Percentiles rank a stretch among this genome's conserved stretches.
phyloP scores from a whole-genome alignment of 2,113 vertebrate genomes.

The Pachycephala philippinensis region DNA sequence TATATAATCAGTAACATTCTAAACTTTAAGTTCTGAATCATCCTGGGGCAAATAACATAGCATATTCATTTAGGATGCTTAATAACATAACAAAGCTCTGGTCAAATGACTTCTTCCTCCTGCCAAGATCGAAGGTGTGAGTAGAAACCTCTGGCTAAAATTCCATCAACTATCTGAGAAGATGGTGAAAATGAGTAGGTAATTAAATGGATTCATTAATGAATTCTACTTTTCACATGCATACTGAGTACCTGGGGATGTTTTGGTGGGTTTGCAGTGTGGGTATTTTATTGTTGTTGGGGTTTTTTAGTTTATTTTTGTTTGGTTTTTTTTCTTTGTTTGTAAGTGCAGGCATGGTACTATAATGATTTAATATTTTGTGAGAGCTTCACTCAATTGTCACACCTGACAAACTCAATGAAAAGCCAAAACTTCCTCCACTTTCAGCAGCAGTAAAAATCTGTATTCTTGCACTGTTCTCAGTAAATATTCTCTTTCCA shows the following conservation, averaged over 20 bases:
- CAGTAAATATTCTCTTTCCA: background rate
- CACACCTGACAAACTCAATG: background rate
- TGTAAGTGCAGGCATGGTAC: background rate
- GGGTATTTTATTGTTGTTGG: background rate
- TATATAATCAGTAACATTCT: background rate
- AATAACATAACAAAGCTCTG: background rate
- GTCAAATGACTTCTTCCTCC: background rate
- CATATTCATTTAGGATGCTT: background rate
- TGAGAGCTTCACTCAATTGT: background rate
- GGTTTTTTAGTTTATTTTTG: background rate
- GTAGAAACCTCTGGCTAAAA: background rate
- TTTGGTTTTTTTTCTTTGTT: background rate
- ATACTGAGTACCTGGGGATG: too few relatives aligned
- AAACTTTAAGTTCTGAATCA: background rate
- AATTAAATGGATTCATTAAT: background rate
- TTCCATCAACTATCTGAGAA: background rate
- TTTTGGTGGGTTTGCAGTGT: background rate
- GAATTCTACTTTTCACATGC: background rate
- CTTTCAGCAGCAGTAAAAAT: background rate
- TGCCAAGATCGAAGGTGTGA: rapidly evolving
- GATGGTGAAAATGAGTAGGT: background rate
- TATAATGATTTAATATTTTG: background rate
- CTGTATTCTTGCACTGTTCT: background rate
- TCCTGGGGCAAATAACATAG: background rate
- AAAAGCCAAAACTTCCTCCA: background rate